phyloP scores from a whole-genome alignment of 2,113 vertebrate genomes.

The Anarrhichthys ocellatus region DNA sequence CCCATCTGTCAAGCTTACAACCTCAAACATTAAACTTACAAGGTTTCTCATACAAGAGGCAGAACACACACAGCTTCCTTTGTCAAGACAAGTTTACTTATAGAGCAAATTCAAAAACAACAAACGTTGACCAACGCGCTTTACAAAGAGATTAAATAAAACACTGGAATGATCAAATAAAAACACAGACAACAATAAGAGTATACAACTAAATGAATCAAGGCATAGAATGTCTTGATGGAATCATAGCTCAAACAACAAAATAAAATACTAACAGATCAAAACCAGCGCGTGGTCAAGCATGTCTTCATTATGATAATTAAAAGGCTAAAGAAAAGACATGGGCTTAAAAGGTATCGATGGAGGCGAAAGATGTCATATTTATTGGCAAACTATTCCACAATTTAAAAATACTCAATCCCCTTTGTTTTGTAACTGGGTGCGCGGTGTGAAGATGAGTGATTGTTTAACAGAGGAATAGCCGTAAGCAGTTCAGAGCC shows the following conservation, averaged over 20 bases:
- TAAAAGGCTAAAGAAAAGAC: background rate
- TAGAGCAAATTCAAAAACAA: background rate
- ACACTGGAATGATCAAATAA: background rate
- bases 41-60: conserved; percentile 18
- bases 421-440: background rate
- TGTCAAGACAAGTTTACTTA: background rate
- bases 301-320: background rate
- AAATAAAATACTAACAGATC: no score
- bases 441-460: background rate
- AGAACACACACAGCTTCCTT: background rate
- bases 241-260: no score
- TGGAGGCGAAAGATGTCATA: no score
- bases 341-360: no score
- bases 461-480: background rate
- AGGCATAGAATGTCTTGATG: no score
- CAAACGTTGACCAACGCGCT: background rate
- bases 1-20: conserved; percentile 24
- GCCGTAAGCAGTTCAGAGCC: background rate
- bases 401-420: no score
- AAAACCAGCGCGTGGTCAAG: no score
- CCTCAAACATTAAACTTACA: conserved; percentile 24
- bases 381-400: no score
- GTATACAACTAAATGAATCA: no score
- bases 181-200: background rate
- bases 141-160: background rate